These are phyloP conservation scores for Anabas testudineus DNA, from an alignment of 2,797 vertebrate genomes.

Conservation along the genomic window DNA sequence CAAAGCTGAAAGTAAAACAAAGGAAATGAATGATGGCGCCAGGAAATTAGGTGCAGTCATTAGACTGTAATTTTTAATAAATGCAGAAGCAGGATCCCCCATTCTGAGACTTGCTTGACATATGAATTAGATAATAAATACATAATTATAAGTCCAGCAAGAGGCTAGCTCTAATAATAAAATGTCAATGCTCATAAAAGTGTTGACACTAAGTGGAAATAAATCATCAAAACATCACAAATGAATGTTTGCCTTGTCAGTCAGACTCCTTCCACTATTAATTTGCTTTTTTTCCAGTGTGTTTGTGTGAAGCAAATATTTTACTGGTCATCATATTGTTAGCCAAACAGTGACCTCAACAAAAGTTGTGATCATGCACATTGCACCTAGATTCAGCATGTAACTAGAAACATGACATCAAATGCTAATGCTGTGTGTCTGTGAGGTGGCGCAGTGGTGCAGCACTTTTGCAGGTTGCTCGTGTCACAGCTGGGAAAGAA, in stretches of 20 bases:
- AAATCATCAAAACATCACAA: slow-evolving; percentile 8
- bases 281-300: not conserved
- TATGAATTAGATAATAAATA: slow-evolving; percentile 5
- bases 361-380: not conserved
- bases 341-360: not conserved
- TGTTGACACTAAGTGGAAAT: not conserved
- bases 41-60: slow-evolving; percentile 14
- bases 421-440: not conserved
- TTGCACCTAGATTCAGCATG: not conserved
- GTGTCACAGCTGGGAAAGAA: too few relatives aligned
- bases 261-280: not conserved
- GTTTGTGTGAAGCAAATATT: not conserved
- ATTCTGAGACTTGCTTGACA: slow-evolving; percentile 9
- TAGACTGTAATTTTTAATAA: slow-evolving; percentile 2
- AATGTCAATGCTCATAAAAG: not conserved
- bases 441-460: too few relatives aligned
- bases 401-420: not conserved
- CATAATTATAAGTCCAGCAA: slow-evolving; percentile 13
- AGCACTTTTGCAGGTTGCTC: too few relatives aligned
- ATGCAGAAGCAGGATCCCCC: slow-evolving; percentile 8
- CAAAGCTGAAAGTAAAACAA: slow-evolving; percentile 4
- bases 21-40: slow-evolving; percentile 29
- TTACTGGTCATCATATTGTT: not conserved
- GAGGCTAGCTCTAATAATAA: not conserved
- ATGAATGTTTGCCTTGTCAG: not conserved